Conservation (phyloP, 2,113 vertebrate genomes). For the Sorex fumeus region DNA sequence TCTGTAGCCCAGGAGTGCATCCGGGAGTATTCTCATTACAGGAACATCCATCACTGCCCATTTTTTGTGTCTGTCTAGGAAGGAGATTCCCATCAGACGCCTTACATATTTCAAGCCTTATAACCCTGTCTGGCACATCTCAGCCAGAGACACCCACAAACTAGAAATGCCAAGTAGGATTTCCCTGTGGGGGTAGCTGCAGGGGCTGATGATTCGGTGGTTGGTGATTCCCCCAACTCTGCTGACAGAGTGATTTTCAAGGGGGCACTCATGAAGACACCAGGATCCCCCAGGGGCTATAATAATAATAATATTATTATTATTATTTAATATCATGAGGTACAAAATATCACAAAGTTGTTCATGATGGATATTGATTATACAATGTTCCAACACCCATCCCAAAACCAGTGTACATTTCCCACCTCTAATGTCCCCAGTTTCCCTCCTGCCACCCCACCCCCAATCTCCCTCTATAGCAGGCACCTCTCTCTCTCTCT, state of each 20-base stretch:
- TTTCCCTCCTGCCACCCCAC: no score
- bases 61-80: conserved; percentile 77
- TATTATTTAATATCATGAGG: no score
- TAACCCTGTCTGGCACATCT: conserved; percentile 54
- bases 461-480: no score
- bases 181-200: no score
- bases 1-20: conserved; percentile 72
- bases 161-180: neutral
- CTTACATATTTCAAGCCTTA: conserved; percentile 34
- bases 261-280: neutral
- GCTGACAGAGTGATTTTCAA: neutral
- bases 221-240: neutral
- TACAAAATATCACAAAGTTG: no score
- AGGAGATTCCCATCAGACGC: conserved; percentile 79
- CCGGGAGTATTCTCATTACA: conserved; percentile 72
- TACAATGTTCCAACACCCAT: no score
- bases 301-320: no score
- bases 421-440: no score
- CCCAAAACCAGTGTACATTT: no score
- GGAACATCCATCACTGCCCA: conserved; percentile 73
- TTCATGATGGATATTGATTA: no score
- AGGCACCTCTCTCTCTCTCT: no score
- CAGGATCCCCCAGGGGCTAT: neutral
- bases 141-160: neutral
- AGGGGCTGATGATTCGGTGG: neutral